Evolutionary conservation across 1,140 invertebrate genomes (phyloP), one percentile per base, ranked within the genome.

Genomic region (Drosophila leontia): DNA sequence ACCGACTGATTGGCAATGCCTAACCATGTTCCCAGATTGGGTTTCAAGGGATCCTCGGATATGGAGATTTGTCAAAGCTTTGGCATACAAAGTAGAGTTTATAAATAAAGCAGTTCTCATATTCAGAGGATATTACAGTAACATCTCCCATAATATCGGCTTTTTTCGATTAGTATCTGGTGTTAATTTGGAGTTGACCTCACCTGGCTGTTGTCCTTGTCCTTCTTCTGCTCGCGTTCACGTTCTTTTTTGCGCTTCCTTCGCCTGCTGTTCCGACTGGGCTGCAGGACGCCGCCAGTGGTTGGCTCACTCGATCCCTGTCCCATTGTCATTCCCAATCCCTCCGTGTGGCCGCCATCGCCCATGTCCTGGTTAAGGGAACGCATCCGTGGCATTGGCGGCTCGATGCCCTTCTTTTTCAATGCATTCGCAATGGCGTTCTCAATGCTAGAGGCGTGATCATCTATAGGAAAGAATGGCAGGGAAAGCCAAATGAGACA

Each of bases 401-500:
- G 78, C 74, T 93, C 77, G 82, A 95, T 88, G 72, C 91, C 92
- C 76, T 94, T 91, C 91, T 94, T 93, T 92, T 95, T 94, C 92
- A 95, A 92, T 7, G 94, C 96, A 74, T 95, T 95, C 53, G 95
- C 95, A 48, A 97, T 95, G 29, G 96, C 95, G 92, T 96, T 96
- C 83, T 97, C 96, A 75, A 97, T 95, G 91, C 95, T 95, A 29
- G 95, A 95, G 44, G 96, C 96, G 93, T 96, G 96, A 93, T 97
- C 96, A 82, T 96, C 96, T 81, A 95, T 3, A 17, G 17, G 19
- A 12, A 3, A 58, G 6, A 15, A 9, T 15, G 8, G 2, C 7
- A 9, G 15, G 23, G 19, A 32, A 26, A 32, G 17, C 35, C 9
- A 26, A 35, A 39, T 15, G 19, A 59, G 13, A 32, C 17, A 12